Percentiles rank a stretch among this genome's conserved stretches.
Evolutionary conservation across 2,888 invertebrate genomes (phyloP).

Genomic region (Tortricodes alternella): DNA sequence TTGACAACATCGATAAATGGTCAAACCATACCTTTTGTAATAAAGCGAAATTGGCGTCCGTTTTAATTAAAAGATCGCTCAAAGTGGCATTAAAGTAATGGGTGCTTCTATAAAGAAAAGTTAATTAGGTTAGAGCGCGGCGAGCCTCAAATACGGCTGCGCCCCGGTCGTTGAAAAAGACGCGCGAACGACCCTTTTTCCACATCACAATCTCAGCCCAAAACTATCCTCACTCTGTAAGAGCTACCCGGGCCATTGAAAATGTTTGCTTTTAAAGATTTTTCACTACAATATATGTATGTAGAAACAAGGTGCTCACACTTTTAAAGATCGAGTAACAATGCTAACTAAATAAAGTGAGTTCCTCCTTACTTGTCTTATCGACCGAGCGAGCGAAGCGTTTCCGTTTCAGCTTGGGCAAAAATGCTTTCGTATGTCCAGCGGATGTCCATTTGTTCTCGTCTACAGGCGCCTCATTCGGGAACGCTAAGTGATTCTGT

Average conservation of each 20-base stretch:
- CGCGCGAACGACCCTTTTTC: slow-evolving; percentile 33
- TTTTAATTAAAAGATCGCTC: slow-evolving; percentile 35
- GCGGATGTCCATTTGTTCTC: too few species aligned
- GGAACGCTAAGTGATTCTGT: too few species aligned
- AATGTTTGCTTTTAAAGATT: neutral
- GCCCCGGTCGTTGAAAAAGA: slow-evolving; percentile 28
- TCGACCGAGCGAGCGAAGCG: too few species aligned
- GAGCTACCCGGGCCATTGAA: neutral
- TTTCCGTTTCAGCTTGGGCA: too few species aligned
- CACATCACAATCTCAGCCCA: slow-evolving; percentile 8
- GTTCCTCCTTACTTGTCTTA: too few species aligned
- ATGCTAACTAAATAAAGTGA: neutral
- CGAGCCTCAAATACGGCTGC: slow-evolving; percentile 27
- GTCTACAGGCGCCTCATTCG: too few species aligned
- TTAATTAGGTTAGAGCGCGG: slow-evolving; percentile 36
- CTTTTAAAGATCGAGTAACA: neutral
- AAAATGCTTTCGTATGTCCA: too few species aligned
- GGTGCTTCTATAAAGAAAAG: slow-evolving; percentile 34
- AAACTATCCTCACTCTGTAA: slow-evolving; percentile 11
- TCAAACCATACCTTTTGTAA: slow-evolving; percentile 18
- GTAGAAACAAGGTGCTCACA: neutral
- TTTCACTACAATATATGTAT: neutral
- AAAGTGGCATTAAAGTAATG: slow-evolving; percentile 32
- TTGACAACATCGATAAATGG: slow-evolving; percentile 3
- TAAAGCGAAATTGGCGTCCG: slow-evolving; percentile 22